Evolutionary conservation across 2,888 invertebrate species (phyloP), one percentile per base, ranked within the genome.

Genomic region (Aphrophora alni): DNA sequence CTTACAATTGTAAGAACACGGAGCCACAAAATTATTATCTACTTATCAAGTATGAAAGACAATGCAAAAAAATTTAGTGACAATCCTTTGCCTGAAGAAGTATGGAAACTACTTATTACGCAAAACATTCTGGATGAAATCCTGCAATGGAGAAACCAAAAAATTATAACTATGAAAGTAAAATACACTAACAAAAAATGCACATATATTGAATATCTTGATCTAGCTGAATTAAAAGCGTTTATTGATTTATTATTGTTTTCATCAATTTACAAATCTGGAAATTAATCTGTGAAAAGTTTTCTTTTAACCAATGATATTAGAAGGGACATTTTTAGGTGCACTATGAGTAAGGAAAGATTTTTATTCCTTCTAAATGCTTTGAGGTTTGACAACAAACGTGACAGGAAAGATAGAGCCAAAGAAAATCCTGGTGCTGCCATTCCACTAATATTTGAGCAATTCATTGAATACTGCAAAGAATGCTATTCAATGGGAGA

Each of bases 191-290:
- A n/a, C n/a, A n/a, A n/a, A n/a, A n/a, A n/a, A n/a, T n/a, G n/a
- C n/a, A n/a, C n/a, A n/a, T n/a, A n/a, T n/a, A n/a, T n/a, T n/a
- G n/a, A n/a, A n/a, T 1, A 77, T 21, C 28, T 77, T 8, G 38
- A 28, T 21, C 8, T 69, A 5, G n/a, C n/a, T 27, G 77, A 80
- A 33, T 69, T 80, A 17, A 80, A 26, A 69, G 80, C 75, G 5
- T 26, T 80, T 70, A 69, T 80, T 38, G 75, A 75, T 17, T 69
- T 80, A 25, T 33, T 80, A 12, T 24, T 80, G 7, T 80, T 25
- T 8, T 38, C 75, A 0, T 59, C 80, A 17, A 26, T 75, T 0
- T 74, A 75, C 75, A 80, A 79, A 74, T 21, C 79, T 14, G 21
- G 24, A 2, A 78, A 73, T 28, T 44, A 78, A 26, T 72, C 38